These are phyloP conservation scores for Drosophila obscura DNA, from an alignment of 1,140 invertebrate genomes.

Conservation along the genomic window DNA sequence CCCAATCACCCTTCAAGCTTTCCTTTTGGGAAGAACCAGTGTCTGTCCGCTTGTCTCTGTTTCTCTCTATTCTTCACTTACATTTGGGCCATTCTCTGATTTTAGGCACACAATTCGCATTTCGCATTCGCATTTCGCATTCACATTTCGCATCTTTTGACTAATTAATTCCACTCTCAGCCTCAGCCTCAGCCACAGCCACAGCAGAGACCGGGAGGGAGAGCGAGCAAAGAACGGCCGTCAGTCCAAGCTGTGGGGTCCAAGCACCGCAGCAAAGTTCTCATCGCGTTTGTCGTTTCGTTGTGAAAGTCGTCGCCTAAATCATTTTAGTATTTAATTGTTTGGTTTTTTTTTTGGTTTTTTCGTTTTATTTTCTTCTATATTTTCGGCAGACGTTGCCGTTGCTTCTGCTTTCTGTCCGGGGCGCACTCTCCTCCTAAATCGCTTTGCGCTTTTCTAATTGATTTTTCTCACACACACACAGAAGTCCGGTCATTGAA, in stretches of 20 bases:
- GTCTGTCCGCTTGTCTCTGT: not conserved
- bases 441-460: slow-evolving; percentile 73
- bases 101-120: slow-evolving; percentile 19
- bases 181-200: too few relatives aligned
- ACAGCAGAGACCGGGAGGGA: slow-evolving; percentile 30
- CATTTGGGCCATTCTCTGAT: slow-evolving; percentile 25
- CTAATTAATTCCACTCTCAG: slow-evolving; percentile 61
- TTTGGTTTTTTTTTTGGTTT: slow-evolving; percentile 55
- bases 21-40: not conserved
- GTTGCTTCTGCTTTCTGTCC: slow-evolving; percentile 13
- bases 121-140: slow-evolving; percentile 15
- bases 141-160: slow-evolving; percentile 22
- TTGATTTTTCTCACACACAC: slow-evolving; percentile 69
- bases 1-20: not conserved
- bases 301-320: slow-evolving; percentile 67
- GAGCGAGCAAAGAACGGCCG: not conserved
- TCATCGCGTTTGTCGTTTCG: slow-evolving; percentile 18
- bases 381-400: slow-evolving; percentile 32
- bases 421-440: slow-evolving; percentile 44
- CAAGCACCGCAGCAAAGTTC: slow-evolving; percentile 15
- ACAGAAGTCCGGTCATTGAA: slow-evolving; percentile 67
- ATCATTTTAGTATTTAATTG: slow-evolving; percentile 62
- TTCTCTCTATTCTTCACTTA: slow-evolving; percentile 1
- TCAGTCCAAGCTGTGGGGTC: not conserved
- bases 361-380: slow-evolving; percentile 4